A percentile compares a stretch with the other conserved stretches of the same genome.
Conservation (phyloP, 2,888 invertebrate species). For the Cheilosia variabilis region DNA sequence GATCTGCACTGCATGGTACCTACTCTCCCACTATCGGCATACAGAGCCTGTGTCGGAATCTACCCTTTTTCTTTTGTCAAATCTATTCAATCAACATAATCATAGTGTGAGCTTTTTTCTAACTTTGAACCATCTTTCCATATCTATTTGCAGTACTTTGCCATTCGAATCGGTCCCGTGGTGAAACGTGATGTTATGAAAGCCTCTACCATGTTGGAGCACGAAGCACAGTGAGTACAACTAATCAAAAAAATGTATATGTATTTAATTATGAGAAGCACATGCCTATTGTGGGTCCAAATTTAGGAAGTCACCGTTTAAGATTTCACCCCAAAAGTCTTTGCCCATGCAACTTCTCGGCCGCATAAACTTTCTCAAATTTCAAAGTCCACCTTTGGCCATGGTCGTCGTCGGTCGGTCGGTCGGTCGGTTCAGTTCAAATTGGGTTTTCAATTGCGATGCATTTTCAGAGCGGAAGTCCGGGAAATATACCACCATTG, state of each 20-base stretch:
- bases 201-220: constrained; percentile 99
- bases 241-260: neutral
- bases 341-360: neutral
- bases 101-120: neutral
- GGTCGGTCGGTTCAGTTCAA: neutral
- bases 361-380: neutral
- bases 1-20: too few relatives aligned
- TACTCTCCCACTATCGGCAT: too few relatives aligned
- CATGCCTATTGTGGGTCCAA: too few relatives aligned
- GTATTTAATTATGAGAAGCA: neutral
- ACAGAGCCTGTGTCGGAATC: too few relatives aligned
- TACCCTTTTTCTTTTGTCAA: too few relatives aligned
- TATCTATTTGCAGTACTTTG: constrained; percentile 92
- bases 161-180: constrained; percentile 99
- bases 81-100: too few relatives aligned
- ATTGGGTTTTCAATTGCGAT: constrained; percentile 30
- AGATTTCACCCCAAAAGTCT: constrained; percentile 35
- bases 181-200: constrained; percentile 99
- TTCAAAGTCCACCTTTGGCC: constrained; percentile 12
- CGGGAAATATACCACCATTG: constrained; percentile 1
- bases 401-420: too few relatives aligned
- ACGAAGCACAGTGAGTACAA: constrained; percentile 93
- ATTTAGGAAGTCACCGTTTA: constrained; percentile 10
- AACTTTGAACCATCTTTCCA: constrained; percentile 25
- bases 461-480: constrained; percentile 32